Evolutionary conservation across 2,113 vertebrate genomes (phyloP), one percentile per base, ranked within the genome.

Genomic region (Eretmochelys imbricata): DNA sequence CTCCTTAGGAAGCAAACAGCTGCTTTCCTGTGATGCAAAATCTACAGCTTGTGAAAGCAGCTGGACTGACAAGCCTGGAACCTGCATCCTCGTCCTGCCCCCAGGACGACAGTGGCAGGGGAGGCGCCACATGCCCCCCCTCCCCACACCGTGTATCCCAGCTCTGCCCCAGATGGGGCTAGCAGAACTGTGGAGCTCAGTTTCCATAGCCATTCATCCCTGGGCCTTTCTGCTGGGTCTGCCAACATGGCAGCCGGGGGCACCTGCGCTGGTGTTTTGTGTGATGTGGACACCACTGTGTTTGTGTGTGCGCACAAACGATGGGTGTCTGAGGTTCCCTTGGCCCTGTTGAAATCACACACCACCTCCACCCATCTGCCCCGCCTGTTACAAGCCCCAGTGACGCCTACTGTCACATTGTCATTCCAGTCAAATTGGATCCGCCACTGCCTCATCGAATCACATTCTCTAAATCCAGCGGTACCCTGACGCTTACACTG

Each of bases 391-490:
- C 13, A 51, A 65, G 2, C 46, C 29, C 5, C 25, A 78, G 3
- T 59, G 29, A 27, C 5, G 38, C 49, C 85, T 8, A 0, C 0
- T 2, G 10, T n/a, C 38, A 17, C 4, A 24, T 19, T 96, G 0
- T 93, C n/a, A 51, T 96, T 89, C 8, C 97, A 98, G 98, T 97
- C 16, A 97, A 95, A 24, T 95, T 83, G 0, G 84, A 97, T 4
- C 94, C 97, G 0, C 95, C 82, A 8, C 19, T 85, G 1, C 82
- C 85, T 0, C 0, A 0, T 0, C 5, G 2, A 6, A 46, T 85
- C 25, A 3, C 2, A 2, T 91, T 97, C 82, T 90, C 82, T 3
- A 78, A 29, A 48, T 10, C 1, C 0, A 25, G 35, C 0, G 85
- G 95, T 2, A 31, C 1, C 57, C 91, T 98, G 87, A n/a, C 0